Base-by-base conservation (phyloP, 1,140 invertebrate genomes). In the Cecropterus lyciades region DNA sequence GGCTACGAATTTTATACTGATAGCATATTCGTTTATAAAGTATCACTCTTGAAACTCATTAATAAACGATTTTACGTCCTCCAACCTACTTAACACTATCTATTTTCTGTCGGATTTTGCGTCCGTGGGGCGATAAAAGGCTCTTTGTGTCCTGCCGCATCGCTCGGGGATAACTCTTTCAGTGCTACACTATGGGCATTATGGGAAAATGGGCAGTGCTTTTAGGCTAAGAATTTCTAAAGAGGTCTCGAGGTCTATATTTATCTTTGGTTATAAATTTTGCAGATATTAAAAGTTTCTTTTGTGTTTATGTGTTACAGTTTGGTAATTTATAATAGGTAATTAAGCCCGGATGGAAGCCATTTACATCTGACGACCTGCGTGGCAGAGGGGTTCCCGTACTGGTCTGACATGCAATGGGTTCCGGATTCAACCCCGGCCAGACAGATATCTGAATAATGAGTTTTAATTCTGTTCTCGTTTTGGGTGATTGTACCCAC, bases 121-220 rank as follows among this genome's bases (percentile, higher is more conserved):
- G 48, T 63, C 60, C 17, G 60, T 62, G 17, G 11, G 30, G 59
- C 59, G 59, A 62, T 62, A 62, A 62, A 62, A 69, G 57, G 75
- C 70, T 80, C 75, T 78, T 78, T 78, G 73, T 78, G 76, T 62
- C 57, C 42, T 37, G 45, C 66, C 69, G 37, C 71, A 70, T 64
- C 72, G 72, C 73, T 64, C 64, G 69, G 76, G 72, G 80, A 80
- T 82, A 80, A 82, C 79, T 82, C 82, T 82, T 83, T 83, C 71
- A 79, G 74, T 74, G 74, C 69, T 71, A 80, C 72, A 75, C 71
- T 80, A 74, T 74, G 69, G 71, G 66, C 53, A 73, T 66, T 67
- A 71, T 70, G 71, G 65, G 68, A 72, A 80, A 73, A 78, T 80
- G 66, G 75, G 66, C 70, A 63, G 66, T 67, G 75, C 68, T 74